Evolutionary conservation across 2,797 vertebrate species (phyloP).

Genomic region (Chrysocyon brachyurus): DNA sequence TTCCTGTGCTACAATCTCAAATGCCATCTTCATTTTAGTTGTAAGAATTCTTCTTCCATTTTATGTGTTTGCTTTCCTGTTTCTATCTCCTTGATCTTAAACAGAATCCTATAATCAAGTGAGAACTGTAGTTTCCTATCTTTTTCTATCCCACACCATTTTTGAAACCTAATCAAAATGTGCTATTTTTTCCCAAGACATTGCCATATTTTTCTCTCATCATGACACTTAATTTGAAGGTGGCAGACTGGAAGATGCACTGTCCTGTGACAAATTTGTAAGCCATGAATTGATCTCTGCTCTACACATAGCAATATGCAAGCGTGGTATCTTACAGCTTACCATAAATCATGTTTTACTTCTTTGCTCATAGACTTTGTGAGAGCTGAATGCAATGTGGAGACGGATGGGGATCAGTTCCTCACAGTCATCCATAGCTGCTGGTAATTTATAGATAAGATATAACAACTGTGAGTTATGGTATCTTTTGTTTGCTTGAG

Average conservation of each 20-base stretch:
- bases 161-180: constrained; percentile 69
- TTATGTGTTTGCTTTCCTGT: not conserved
- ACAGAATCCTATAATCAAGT: not conserved
- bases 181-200: constrained; percentile 54
- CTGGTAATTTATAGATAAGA: constrained; percentile 74
- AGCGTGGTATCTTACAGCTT: constrained; percentile 50
- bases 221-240: constrained; percentile 82
- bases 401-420: constrained; percentile 71
- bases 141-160: not conserved
- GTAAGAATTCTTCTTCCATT: not conserved
- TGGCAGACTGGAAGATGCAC: constrained; percentile 76
- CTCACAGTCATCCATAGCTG: constrained; percentile 65
- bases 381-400: constrained; percentile 62
- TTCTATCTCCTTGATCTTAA: not conserved
- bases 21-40: not conserved
- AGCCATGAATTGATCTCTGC: constrained; percentile 76
- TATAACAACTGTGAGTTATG: constrained; percentile 72
- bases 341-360: constrained; percentile 75
- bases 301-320: constrained; percentile 52
- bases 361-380: constrained; percentile 65
- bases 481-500: constrained; percentile 69
- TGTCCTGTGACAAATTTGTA: constrained; percentile 76
- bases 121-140: not conserved
- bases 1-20: not conserved
- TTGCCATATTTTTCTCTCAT: constrained; percentile 74